These are phyloP conservation scores for Mesoligia furuncula DNA, from an alignment of 2,888 invertebrate genomes.

Conservation along the genomic window DNA sequence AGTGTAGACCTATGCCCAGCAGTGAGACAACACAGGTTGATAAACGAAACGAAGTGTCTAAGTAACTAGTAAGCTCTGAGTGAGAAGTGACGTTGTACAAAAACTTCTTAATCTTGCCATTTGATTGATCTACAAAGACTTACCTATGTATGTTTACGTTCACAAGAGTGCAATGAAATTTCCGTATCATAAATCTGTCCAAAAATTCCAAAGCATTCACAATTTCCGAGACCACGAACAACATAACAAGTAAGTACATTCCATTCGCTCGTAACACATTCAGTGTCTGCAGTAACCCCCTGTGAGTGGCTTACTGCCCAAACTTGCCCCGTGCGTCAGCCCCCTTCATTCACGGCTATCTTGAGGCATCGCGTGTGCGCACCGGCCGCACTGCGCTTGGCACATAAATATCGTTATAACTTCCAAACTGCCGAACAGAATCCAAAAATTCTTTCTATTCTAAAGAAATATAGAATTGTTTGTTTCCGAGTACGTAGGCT, in stretches of 20 bases:
- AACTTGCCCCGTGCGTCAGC: conserved; percentile 21
- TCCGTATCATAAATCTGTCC: neutral
- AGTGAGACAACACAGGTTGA: neutral
- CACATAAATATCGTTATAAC: conserved; percentile 53
- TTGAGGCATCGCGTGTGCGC: neutral
- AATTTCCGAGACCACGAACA: conserved; percentile 1
- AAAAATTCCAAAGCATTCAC: neutral
- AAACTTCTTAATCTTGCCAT: neutral
- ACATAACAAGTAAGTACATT: conserved; percentile 12
- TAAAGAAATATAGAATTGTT: conserved; percentile 42
- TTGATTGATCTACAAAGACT: neutral
- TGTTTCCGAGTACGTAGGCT: conserved; percentile 3
- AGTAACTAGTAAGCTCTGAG: neutral
- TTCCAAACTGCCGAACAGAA: conserved; percentile 45
- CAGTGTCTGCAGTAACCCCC: conserved; percentile 21
- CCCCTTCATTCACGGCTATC: neutral
- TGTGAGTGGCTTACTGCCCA: neutral
- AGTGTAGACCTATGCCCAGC: too few relatives aligned
- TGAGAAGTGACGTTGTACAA: neutral
- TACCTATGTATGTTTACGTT: neutral
- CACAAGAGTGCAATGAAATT: neutral
- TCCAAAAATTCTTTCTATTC: conserved; percentile 29
- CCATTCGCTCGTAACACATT: conserved; percentile 14
- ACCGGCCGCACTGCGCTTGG: conserved; percentile 54
- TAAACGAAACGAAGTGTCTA: neutral